Percentiles rank a stretch among this genome's conserved stretches.
phyloP scores from a whole-genome alignment of 2,797 vertebrate species.

The Perodicticus potto region DNA sequence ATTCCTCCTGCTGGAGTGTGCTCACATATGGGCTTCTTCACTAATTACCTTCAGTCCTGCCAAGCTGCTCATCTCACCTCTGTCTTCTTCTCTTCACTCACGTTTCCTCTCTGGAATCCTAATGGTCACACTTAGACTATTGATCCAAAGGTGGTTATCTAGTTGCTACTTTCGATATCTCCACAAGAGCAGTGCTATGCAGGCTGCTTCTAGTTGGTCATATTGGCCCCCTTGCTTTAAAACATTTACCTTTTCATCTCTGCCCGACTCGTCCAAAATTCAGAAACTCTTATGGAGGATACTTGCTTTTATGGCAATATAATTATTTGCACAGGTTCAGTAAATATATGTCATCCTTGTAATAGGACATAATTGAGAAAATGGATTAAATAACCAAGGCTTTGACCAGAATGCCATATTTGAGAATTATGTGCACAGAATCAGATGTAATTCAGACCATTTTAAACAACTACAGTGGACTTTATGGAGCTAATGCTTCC shows the following conservation, averaged over 20 bases:
- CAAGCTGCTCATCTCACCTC: not conserved
- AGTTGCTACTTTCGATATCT: not conserved
- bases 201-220: not conserved
- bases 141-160: not conserved
- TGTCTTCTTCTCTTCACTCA: not conserved
- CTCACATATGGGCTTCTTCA: not conserved
- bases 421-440: constrained; percentile 7
- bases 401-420: constrained; percentile 16
- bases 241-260: constrained; percentile 9
- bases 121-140: not conserved
- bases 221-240: not conserved
- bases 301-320: constrained; percentile 36
- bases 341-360: not conserved
- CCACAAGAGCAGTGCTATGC: not conserved
- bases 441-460: not conserved
- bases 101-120: not conserved
- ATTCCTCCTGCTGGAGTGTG: not conserved
- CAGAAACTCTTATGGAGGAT: not conserved
- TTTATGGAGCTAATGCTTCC: not conserved
- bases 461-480: not conserved
- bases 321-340: constrained; percentile 11
- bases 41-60: not conserved
- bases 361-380: not conserved
- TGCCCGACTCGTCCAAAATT: not conserved
- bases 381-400: constrained; percentile 1